Evolutionary conservation across 2,113 vertebrate genomes (phyloP), one percentile per base, ranked within the genome.

Genomic region (Ptilorrhoa leucosticta): DNA sequence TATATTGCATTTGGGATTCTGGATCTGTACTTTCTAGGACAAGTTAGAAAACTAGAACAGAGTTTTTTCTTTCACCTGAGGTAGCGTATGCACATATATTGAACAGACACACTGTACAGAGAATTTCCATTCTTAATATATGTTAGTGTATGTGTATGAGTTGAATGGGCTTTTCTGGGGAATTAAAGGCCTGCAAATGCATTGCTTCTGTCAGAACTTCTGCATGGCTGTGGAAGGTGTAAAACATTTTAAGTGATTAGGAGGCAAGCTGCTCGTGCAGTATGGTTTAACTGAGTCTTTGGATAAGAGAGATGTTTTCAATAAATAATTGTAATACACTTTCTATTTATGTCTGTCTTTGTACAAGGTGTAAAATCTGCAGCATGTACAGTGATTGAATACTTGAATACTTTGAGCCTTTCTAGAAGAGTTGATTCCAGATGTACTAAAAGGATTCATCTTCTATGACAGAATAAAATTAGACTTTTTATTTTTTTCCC

Each of bases 61-160:
- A 57, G 30, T 7, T 50, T 83, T 60, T 22, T 58, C 30, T 69
- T 83, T 69, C 4, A 4, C 54, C 11, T 69, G 47, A 73, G n/a
- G 54, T 83, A 66, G 11, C 28, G 24, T 11, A 2, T 27, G 13
- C 21, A 15, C 1, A 1, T 33, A 20, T n/a, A n/a, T 15, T 69
- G 50, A 73, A n/a, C 2, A 3, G 42, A 23, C 51, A 23, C 9
- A 4, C 3, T 28, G 3, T 39, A 7, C 10, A 31, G 30, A 65
- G 40, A 23, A 30, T 33, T 44, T 30, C 30, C 10, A 9, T 65
- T 33, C 30, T 33, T 44, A 33, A 44, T 21, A 44, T 30, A 12
- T 2, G 8, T 44, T 31, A 44, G 6, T 23, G 2, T 45, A 5
- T 24, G 3, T 45, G 1, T 56, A 1, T 39, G 10, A 28, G 10